Percentiles rank a stretch among this genome's conserved stretches.
Conservation (phyloP, 2,113 vertebrate species). For the Arothron firmamentum region DNA sequence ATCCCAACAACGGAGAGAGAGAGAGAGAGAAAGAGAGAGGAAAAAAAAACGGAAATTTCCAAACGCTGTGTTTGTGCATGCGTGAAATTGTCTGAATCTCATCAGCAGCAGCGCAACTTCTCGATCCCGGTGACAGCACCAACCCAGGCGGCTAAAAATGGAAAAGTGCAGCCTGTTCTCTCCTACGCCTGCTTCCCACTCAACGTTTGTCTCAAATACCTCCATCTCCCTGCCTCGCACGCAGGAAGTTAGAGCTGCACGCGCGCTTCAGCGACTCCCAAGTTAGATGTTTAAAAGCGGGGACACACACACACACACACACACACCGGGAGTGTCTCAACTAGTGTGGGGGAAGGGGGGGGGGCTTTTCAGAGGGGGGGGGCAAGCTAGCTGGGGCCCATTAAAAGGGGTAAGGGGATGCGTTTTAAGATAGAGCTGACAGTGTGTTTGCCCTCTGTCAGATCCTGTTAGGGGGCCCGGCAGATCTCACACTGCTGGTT, state of each 20-base stretch:
- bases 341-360: neutral
- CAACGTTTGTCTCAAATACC: slow-evolving; percentile 48
- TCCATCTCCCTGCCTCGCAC: slow-evolving; percentile 41
- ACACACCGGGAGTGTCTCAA: slow-evolving; percentile 17
- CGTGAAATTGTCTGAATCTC: slow-evolving; percentile 22
- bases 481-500: slow-evolving; percentile 21
- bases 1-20: slow-evolving; percentile 50
- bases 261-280: slow-evolving; percentile 12
- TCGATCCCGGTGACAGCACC: slow-evolving; percentile 41
- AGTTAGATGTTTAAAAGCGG: slow-evolving; percentile 23
- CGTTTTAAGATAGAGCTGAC: slow-evolving; percentile 44
- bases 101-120: slow-evolving; percentile 40
- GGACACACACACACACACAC: too few species aligned
- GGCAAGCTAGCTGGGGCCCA: slow-evolving; percentile 38
- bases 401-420: slow-evolving; percentile 47
- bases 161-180: slow-evolving; percentile 57
- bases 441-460: slow-evolving; percentile 47
- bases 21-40: too few species aligned
- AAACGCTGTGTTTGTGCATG: neutral
- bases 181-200: slow-evolving; percentile 50
- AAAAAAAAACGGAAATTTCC: slow-evolving; percentile 38
- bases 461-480: slow-evolving; percentile 33
- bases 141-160: slow-evolving; percentile 62
- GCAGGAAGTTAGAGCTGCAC: slow-evolving; percentile 61
- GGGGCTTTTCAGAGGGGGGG: neutral